phyloP scores from a whole-genome alignment of 2,797 vertebrate genomes.

The Tinamus major region DNA sequence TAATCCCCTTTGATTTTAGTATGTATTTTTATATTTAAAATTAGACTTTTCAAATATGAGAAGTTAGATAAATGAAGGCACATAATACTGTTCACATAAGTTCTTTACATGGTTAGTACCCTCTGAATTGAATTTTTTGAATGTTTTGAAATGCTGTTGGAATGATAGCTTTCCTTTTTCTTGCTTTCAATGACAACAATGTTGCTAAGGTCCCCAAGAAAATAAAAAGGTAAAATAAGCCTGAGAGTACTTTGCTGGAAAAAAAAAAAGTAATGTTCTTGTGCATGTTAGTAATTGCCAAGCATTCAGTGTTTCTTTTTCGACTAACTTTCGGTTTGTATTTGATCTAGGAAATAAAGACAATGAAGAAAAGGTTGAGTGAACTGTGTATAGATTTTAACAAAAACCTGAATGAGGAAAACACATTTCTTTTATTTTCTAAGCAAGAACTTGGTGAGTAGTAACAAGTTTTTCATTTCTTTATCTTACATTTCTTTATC shows the following conservation, averaged over 20 bases:
- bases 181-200: not conserved
- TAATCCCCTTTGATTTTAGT: not conserved
- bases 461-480: not conserved
- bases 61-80: not conserved
- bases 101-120: not conserved
- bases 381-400: conserved; percentile 95
- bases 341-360: conserved; percentile 88
- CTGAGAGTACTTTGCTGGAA: not conserved
- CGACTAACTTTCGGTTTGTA: conserved; percentile 40
- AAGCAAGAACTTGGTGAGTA: conserved; percentile 87
- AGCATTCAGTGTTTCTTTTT: not conserved
- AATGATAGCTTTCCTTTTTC: accelerated
- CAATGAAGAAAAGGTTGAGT: conserved; percentile 87
- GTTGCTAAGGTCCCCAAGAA: not conserved
- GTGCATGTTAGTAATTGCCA: not conserved
- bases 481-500: not conserved
- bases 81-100: not conserved
- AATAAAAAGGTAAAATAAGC: not conserved
- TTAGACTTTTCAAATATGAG: not conserved
- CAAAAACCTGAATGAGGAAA: conserved; percentile 94
- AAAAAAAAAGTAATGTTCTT: not conserved
- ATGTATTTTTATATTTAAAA: not conserved
- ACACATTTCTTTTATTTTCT: conserved; percentile 86
- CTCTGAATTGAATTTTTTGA: not conserved
- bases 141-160: not conserved